These are phyloP conservation scores for Cabera pusaria DNA, from an alignment of 2,888 invertebrate genomes.

Conservation along the genomic window DNA sequence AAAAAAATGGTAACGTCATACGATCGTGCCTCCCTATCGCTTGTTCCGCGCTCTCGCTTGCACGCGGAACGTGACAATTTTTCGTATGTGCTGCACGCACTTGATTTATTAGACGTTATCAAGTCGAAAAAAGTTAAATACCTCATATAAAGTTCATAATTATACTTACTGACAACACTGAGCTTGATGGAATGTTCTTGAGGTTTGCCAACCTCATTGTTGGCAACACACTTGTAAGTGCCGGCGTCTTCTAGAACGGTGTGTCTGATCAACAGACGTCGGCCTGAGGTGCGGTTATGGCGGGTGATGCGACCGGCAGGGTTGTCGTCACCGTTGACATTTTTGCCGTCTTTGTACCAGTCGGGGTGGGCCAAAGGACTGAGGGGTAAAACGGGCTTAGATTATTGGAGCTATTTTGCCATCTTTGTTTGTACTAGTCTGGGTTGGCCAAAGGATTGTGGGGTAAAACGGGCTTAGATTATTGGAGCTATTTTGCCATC, in stretches of 20 bases:
- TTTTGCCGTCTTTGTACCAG: conserved; percentile 63
- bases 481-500: conserved; percentile 55
- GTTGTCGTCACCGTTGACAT: conserved; percentile 53
- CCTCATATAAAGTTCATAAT: too few species aligned
- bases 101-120: too few species aligned
- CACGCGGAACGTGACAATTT: too few species aligned
- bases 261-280: conserved; percentile 61
- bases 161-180: conserved; percentile 62
- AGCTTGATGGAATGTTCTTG: conserved; percentile 54
- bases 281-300: conserved; percentile 64
- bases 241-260: conserved; percentile 56
- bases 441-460: too few species aligned
- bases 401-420: too few species aligned
- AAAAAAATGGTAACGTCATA: too few species aligned
- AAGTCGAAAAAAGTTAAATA: too few species aligned
- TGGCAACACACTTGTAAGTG: conserved; percentile 56
- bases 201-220: conserved; percentile 55
- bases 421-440: too few species aligned
- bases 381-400: conserved; percentile 17
- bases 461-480: too few species aligned
- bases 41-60: too few species aligned
- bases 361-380: conserved; percentile 62
- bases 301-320: conserved; percentile 53
- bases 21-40: too few species aligned
- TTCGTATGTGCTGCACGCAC: too few species aligned